A percentile compares a stretch with the other conserved stretches of the same genome.
These are phyloP conservation scores for Cossypha niveicapilla DNA, from an alignment of 2,797 vertebrate species.

Conservation along the genomic window DNA sequence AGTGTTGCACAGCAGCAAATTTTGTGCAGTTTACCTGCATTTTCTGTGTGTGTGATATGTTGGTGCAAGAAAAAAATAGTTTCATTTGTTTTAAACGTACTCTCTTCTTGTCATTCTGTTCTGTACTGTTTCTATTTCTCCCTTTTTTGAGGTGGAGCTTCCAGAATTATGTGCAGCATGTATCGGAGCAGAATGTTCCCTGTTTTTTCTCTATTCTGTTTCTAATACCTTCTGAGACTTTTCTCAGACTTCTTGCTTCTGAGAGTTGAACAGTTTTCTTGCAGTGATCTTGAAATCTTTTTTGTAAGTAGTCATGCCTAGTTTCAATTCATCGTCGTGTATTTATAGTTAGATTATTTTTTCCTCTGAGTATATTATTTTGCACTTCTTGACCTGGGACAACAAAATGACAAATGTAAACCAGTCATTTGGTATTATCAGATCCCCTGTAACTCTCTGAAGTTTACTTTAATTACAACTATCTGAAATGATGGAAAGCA, in stretches of 20 bases:
- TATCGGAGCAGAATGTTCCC: not conserved
- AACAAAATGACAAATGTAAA: not conserved
- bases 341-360: constrained; percentile 20
- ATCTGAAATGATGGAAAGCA: not conserved
- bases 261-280: constrained; percentile 7
- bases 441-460: constrained; percentile 21
- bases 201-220: not conserved
- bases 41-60: not conserved
- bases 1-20: not conserved
- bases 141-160: not conserved
- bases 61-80: not conserved
- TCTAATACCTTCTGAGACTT: not conserved
- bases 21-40: not conserved
- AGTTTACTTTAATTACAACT: constrained; percentile 36
- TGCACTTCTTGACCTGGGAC: not conserved
- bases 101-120: not conserved
- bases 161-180: not conserved
- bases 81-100: not conserved
- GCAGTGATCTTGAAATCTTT: not conserved
- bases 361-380: not conserved
- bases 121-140: not conserved
- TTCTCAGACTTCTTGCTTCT: not conserved
- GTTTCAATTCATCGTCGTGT: not conserved
- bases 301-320: not conserved
- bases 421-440: not conserved